phyloP scores from a whole-genome alignment of 2,797 vertebrate genomes.

The Coreius guichenoti region DNA sequence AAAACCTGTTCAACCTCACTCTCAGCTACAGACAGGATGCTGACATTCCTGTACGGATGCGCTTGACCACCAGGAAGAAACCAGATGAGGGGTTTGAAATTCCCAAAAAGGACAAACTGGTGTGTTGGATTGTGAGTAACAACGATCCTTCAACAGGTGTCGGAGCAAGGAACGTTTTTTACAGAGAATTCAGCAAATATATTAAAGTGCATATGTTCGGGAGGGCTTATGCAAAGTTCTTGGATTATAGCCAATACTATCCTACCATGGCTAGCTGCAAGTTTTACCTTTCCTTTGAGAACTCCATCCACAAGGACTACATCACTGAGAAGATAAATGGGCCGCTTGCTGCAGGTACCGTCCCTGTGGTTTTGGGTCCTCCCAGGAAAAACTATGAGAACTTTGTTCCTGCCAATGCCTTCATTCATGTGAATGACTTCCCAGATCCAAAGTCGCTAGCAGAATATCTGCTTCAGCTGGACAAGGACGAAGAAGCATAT shows the following conservation, averaged over 20 bases:
- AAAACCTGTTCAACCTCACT: constrained; percentile 88
- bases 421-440: constrained; percentile 89
- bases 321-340: constrained; percentile 87
- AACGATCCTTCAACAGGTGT: constrained; percentile 67
- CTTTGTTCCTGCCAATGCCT: constrained; percentile 83
- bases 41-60: constrained; percentile 83
- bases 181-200: constrained; percentile 83
- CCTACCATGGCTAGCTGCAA: constrained; percentile 85
- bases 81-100: constrained; percentile 77
- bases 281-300: constrained; percentile 89
- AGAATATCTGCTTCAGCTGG: constrained; percentile 80
- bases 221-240: constrained; percentile 75
- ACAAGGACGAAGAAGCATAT: constrained; percentile 83
- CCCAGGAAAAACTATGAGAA: constrained; percentile 88
- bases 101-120: constrained; percentile 84
- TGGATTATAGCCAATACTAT: constrained; percentile 77
- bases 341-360: constrained; percentile 81
- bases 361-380: constrained; percentile 86
- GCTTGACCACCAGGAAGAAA: constrained; percentile 73
- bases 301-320: constrained; percentile 87
- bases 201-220: constrained; percentile 82
- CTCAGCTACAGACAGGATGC: constrained; percentile 86
- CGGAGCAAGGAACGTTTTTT: constrained; percentile 79
- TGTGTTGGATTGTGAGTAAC: constrained; percentile 88
- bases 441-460: constrained; percentile 82